Evolutionary conservation across 2,113 vertebrate species (phyloP), one percentile per base, ranked within the genome.

Genomic region (Elanus axillaris): DNA sequence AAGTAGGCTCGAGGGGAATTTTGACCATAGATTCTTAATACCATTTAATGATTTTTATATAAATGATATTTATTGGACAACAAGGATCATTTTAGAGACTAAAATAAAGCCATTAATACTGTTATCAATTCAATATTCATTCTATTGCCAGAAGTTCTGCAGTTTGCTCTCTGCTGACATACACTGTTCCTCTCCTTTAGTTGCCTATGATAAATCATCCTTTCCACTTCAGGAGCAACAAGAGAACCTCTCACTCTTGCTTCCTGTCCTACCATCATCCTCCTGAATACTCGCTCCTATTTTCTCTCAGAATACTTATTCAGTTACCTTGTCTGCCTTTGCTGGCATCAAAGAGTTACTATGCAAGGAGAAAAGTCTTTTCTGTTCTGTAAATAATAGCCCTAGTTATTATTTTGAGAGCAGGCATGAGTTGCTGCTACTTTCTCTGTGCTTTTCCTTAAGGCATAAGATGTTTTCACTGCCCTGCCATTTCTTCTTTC

Each of bases 391-490:
- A 93, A 95, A 95, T 91, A 89, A 91, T 91, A 94, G 74, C 29
- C 53, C 71, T 88, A 60, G 60, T 96, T 95, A 87, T 95, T 95
- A 95, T 97, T 95, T 62, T 85, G 84, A 93, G 77, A 79, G 71
- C 58, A 50, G 40, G 11, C 45, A 64, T 64, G 62, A 76, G 50
- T 62, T 1, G 7, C 84, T 73, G 14, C 32, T 79, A 23, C 69
- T 76, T 95, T 86, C 76, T 58, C 45, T 85, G 2, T 79, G 59
- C 77, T 73, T 95, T 91, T 94, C 80, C 77, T 95, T 78, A 83
- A 97, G 93, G 87, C 89, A 86, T 31, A 94, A 94, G 81, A 90
- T 79, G 71, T 95, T 97, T 97, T 88, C 85, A 76, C 31, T 95
- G 71, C 77, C 48, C 38, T 89, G 74, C 45, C 93, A 82, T 95